Evolutionary conservation across 2,113 vertebrate species (phyloP).

Genomic region (Pseudois nayaur): DNA sequence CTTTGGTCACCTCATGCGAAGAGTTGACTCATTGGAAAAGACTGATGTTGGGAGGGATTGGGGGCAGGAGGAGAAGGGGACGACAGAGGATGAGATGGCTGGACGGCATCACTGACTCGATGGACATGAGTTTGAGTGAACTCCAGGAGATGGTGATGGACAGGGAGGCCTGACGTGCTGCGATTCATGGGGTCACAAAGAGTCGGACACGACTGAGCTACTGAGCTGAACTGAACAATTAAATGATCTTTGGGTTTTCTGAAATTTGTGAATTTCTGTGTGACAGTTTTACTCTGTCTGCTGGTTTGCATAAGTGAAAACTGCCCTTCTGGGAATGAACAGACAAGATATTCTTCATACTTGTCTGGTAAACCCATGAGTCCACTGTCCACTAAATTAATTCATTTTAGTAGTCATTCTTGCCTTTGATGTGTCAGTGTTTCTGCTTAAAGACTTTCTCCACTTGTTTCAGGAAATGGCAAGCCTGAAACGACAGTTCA

Average conservation of each 20-base stretch:
- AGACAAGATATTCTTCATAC: neutral
- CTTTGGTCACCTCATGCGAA: no score
- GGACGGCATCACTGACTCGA: fast-evolving
- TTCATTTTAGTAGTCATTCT: neutral
- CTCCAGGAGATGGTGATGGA: no score
- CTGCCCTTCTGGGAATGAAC: neutral
- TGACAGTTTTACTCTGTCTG: neutral
- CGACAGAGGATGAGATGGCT: no score
- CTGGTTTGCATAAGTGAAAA: neutral
- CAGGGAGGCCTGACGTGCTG: no score
- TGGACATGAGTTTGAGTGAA: no score
- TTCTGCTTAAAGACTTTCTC: neutral
- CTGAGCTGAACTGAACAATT: neutral
- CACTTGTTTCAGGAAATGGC: conserved; percentile 89
- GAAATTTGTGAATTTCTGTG: neutral
- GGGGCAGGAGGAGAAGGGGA: no score
- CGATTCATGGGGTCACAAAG: no score
- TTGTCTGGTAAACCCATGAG: neutral
- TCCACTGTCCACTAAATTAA: neutral
- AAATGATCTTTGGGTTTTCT: neutral
- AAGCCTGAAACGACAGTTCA: conserved; percentile 95
- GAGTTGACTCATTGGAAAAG: no score
- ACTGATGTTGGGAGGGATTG: no score
- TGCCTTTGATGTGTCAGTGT: neutral
- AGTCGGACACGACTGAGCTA: no score